These are phyloP conservation scores for Heliconius ethilla DNA, from an alignment of 2,888 invertebrate genomes.

Conservation along the genomic window DNA sequence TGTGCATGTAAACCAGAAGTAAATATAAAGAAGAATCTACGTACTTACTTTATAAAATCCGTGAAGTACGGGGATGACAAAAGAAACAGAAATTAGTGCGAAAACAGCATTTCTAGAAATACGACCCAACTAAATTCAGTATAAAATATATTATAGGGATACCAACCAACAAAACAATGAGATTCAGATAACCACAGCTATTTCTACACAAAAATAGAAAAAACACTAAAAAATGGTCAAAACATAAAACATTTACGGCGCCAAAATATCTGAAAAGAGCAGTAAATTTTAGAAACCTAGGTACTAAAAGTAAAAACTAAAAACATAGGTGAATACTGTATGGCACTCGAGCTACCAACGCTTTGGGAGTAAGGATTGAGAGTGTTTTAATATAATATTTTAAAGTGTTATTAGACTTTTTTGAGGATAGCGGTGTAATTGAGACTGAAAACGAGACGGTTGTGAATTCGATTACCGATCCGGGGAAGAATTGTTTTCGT, in stretches of 20 bases:
- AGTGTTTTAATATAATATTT: conserved; percentile 28
- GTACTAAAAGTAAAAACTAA: conserved; percentile 14
- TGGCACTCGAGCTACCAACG: neutral
- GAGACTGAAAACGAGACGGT: neutral
- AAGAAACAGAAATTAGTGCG: neutral
- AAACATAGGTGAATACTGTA: neutral
- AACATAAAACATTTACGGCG: conserved; percentile 7
- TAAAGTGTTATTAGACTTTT: neutral
- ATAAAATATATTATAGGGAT: neutral
- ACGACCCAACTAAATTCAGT: neutral
- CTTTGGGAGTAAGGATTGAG: conserved; percentile 24
- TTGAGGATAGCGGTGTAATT: neutral
- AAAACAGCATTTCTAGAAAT: neutral
- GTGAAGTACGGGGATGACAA: neutral
- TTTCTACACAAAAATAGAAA: neutral
- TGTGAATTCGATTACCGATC: neutral
- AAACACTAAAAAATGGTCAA: neutral
- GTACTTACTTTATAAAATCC: neutral
- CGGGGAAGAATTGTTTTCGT: neutral
- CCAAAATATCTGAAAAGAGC: conserved; percentile 7
- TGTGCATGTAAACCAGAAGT: neutral
- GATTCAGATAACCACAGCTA: conserved; percentile 8
- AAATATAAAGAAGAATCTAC: neutral
- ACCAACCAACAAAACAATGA: neutral
- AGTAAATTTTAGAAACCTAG: conserved; percentile 11